Base-by-base conservation (phyloP, 2,113 vertebrate species). In the Istiophorus platypterus region DNA sequence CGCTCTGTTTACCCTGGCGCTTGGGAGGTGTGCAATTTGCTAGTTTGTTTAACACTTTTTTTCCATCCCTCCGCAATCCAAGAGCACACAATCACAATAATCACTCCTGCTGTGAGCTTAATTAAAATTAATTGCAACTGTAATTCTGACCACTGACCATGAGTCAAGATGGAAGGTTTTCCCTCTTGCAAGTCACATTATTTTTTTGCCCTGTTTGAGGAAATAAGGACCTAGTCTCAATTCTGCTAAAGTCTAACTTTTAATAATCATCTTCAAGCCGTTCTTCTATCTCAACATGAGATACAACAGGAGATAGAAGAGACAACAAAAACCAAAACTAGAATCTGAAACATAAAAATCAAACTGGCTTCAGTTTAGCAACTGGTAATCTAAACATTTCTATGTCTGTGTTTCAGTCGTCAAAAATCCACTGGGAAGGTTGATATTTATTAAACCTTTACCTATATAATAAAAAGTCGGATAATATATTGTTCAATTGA, bases 1-100 rank as follows among this genome's bases (percentile, higher is more conserved):
- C 52, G 69, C 80, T 88, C 82, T 88, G 92, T 94, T 94, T 88
- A 87, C 88, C 86, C 92, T 93, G 92, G 92, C 91, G 74, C 93
- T 76, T 17, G 18, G 78, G 85, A 88, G 91, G 88, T 86, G 86
- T 88, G 88, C 80, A 89, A 89, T 93, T 94, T 91, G 85, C 89
- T 86, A 67, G 89, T 93, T 94, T 93, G 92, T 92, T 93, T 91
- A 88, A 77, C 87, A 84, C 88, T 85, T 90, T 91, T 91, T 72
- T 90, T 83, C 88, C 88, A 84, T 88, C 85, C 85, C 85, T 76
- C 84, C 37, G 66, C 85, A 27, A 86, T 81, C 84, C 84, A 78
- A 82, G 78, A 85, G 82, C 91, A 86, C 90, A 90, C 89, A 92
- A 88, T 88, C 85, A 85, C 87, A 87, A 85, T 84, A 72, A 88